Conservation (phyloP, 2,113 vertebrate species). For the Solea senegalensis region DNA sequence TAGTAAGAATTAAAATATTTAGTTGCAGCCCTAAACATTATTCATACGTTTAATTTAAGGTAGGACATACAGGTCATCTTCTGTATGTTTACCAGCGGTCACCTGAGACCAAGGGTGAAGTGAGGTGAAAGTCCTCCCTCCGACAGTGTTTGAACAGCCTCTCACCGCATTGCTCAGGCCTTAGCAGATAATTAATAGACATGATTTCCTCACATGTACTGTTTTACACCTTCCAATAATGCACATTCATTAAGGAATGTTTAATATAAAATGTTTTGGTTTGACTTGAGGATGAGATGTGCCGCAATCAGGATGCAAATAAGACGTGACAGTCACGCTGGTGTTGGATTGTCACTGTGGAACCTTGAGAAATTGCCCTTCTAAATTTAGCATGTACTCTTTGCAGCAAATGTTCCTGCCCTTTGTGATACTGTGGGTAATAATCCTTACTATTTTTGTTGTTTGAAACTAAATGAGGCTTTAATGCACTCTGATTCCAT, state of each 20-base stretch:
- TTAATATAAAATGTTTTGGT: too few species aligned
- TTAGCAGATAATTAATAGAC: neutral
- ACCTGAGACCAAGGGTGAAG: conserved; percentile 8
- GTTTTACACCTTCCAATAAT: neutral
- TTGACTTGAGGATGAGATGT: too few species aligned
- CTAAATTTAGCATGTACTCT: conserved; percentile 65
- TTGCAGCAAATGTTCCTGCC: conserved; percentile 73
- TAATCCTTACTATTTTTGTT: conserved; percentile 80
- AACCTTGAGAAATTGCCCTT: conserved; percentile 52
- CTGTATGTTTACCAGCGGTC: conserved; percentile 11
- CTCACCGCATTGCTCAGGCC: conserved; percentile 16
- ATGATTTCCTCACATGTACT: too few species aligned
- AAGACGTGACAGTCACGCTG: conserved; percentile 11
- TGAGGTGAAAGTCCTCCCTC: conserved; percentile 7
- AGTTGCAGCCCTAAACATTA: too few species aligned
- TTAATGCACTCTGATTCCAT: conserved; percentile 81
- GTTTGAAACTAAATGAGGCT: conserved; percentile 81
- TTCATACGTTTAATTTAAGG: too few species aligned
- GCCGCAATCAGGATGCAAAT: conserved; percentile 8
- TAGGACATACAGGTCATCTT: neutral
- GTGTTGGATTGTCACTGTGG: conserved; percentile 35
- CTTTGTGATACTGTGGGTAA: conserved; percentile 72
- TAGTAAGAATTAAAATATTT: too few species aligned
- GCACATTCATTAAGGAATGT: too few species aligned
- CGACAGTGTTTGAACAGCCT: neutral